Evolutionary conservation across 2,113 vertebrate genomes (phyloP), one percentile per base, ranked within the genome.

Genomic region (Passer montanus): DNA sequence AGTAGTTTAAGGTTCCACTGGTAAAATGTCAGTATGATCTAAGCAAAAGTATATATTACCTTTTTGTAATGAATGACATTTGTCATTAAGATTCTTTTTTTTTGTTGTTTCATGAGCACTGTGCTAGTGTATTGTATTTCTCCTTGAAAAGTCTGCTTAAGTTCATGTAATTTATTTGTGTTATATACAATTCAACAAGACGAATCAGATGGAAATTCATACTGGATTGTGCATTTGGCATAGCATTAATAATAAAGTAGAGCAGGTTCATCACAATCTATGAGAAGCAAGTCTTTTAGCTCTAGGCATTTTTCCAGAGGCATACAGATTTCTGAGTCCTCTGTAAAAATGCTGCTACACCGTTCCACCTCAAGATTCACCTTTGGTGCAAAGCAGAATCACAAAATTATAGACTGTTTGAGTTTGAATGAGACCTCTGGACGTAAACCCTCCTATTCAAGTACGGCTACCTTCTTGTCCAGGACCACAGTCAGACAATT

Each of bases 1-100:
- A 88, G 79, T 1, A 15, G 22, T 82, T 96, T 91, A 90, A 90
- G 50, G 66, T 93, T 93, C 43, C 68, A 89, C 2, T 53, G 53
- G 22, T 92, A 96, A 95, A 92, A 84, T 84, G 35, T 88, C 90
- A 93, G 55, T 78, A 89, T 17, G 58, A 43, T 82, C 50, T 89
- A 87, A 89, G 44, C 7, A 74, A 90, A 93, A 18, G 37, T 67
- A 81, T 8, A 2, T 75, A 68, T 37, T 84, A 49, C 15, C 1
- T 74, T 56, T 77, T 67, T 63, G 27, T 66, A 95, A 95, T 41
- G 67, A 96, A 79, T 69, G 31, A 79, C 1, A 5, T 7, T 69
- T 91, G 74, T 87, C 73, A 79, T 79, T 87, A 89, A 62, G 30
- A 66, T 64, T 52, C 2, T 23, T 76, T 85, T 92, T 93, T 93